phyloP scores from a whole-genome alignment of 2,888 invertebrate species.

The Coecobrya sp. region DNA sequence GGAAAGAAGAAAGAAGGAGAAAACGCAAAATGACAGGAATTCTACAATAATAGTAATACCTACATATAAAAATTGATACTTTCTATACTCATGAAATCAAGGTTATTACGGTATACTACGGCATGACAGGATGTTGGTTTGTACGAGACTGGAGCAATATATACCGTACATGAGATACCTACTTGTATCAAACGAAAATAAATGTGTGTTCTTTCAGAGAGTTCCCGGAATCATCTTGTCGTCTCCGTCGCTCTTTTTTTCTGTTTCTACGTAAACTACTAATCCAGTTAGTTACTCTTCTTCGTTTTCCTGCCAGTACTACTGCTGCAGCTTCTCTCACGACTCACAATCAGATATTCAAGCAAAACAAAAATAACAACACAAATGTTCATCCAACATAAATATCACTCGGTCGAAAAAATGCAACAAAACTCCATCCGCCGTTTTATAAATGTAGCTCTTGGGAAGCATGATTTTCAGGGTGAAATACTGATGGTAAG shows the following conservation, averaged over 20 bases:
- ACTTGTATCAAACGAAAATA: constrained; percentile 51
- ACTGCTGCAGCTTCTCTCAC: background rate
- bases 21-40: constrained; percentile 35
- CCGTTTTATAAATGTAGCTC: constrained; percentile 69
- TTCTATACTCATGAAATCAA: constrained; percentile 65
- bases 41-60: constrained; percentile 9
- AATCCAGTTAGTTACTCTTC: constrained; percentile 46
- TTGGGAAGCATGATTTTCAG: constrained; percentile 66
- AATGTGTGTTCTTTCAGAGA: constrained; percentile 40
- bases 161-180: background rate
- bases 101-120: constrained; percentile 52
- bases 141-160: background rate
- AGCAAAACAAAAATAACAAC: constrained; percentile 30
- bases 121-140: background rate
- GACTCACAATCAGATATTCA: constrained; percentile 12
- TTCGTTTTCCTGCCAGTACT: background rate
- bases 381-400: background rate
- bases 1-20: constrained; percentile 14
- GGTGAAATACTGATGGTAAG: background rate
- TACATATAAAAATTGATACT: background rate
- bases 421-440: constrained; percentile 42
- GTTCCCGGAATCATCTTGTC: constrained; percentile 59
- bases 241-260: constrained; percentile 14
- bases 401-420: constrained; percentile 17
- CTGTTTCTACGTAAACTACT: constrained; percentile 28